phyloP scores from a whole-genome alignment of 1,140 invertebrate genomes.

The Diachasma alloeum region DNA sequence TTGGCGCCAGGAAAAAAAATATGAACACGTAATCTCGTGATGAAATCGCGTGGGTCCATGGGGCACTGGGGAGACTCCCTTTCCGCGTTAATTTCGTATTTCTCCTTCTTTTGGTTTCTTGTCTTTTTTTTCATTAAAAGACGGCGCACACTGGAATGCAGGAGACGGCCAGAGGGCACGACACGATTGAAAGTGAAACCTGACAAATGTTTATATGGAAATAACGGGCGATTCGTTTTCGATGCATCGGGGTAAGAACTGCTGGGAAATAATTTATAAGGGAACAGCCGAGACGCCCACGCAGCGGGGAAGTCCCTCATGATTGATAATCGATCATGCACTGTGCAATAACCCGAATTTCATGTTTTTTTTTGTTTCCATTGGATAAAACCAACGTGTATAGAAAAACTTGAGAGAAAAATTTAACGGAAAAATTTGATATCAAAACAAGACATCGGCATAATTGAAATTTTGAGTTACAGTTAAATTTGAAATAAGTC shows the following conservation, averaged over 20 bases:
- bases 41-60: constrained; percentile 13
- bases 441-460: too few species aligned
- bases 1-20: constrained; percentile 18
- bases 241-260: background rate
- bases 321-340: constrained; percentile 27
- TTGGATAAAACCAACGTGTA: background rate
- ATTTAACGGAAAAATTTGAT: too few species aligned
- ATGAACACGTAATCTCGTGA: constrained; percentile 23
- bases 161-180: constrained; percentile 10
- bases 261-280: background rate
- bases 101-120: background rate
- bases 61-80: background rate
- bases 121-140: constrained; percentile 7
- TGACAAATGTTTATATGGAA: background rate
- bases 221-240: constrained; percentile 7
- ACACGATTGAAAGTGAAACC: constrained; percentile 25
- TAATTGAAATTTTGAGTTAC: too few species aligned
- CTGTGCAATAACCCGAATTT: constrained; percentile 14
- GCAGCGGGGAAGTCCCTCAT: background rate
- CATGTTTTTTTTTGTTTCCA: background rate
- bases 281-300: constrained; percentile 9
- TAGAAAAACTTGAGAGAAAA: background rate
- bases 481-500: too few species aligned
- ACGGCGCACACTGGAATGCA: background rate
- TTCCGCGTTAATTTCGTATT: constrained; percentile 15